Conservation (phyloP, 2,888 invertebrate genomes). For the Tribolium freemani region DNA sequence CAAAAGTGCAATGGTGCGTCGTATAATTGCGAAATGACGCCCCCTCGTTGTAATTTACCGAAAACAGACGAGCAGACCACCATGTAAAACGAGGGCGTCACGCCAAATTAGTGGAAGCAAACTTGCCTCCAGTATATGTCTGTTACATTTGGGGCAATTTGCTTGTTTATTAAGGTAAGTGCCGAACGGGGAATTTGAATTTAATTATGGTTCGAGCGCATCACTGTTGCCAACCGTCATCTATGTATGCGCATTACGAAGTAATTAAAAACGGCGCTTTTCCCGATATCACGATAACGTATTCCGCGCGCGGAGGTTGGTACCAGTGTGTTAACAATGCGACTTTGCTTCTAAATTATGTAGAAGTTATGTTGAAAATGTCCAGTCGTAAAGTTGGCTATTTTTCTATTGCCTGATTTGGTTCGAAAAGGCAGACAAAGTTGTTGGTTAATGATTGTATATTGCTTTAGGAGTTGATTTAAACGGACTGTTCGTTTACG, state of each 20-base stretch:
- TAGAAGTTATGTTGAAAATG: conserved; percentile 58
- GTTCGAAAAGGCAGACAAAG: conserved; percentile 56
- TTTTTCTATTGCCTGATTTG: conserved; percentile 59
- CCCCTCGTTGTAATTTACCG: conserved; percentile 33
- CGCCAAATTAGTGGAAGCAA: conserved; percentile 35
- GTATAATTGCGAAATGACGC: conserved; percentile 21
- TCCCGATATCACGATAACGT: not conserved
- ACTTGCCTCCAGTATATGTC: conserved; percentile 35
- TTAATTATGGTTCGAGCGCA: conserved; percentile 35
- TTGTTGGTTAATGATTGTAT: conserved; percentile 62
- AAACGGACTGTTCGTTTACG: conserved; percentile 60
- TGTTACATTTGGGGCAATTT: conserved; percentile 38
- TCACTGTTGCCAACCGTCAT: conserved; percentile 30
- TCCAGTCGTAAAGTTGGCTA: conserved; percentile 54
- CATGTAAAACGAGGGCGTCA: conserved; percentile 40
- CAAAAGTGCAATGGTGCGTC: conserved; percentile 36
- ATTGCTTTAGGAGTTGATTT: conserved; percentile 60
- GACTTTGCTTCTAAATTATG: conserved; percentile 59
- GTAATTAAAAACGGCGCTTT: conserved; percentile 14
- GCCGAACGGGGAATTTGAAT: conserved; percentile 39
- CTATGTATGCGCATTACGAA: conserved; percentile 1
- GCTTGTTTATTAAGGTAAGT: conserved; percentile 39
- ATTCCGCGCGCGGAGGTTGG: conserved; percentile 1
- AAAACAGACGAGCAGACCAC: conserved; percentile 34
- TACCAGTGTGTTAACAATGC: conserved; percentile 51